phyloP scores from a whole-genome alignment of 1,140 invertebrate species.

The Acromyrmex charruanus region DNA sequence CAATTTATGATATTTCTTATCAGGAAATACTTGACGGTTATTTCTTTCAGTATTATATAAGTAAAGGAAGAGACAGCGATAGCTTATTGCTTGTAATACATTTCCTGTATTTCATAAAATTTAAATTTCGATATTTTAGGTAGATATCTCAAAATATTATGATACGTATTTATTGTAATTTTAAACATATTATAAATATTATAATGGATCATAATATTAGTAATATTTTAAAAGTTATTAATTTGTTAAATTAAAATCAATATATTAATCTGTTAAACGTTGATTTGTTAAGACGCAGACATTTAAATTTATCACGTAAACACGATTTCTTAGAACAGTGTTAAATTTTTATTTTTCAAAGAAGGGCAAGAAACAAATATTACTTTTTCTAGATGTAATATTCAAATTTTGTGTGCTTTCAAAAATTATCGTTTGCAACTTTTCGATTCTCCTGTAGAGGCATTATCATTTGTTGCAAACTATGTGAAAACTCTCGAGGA shows the following conservation, averaged over 20 bases:
- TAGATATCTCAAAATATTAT: background rate
- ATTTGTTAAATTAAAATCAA: background rate
- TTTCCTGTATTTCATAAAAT: background rate
- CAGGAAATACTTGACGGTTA: background rate
- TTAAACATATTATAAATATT: background rate
- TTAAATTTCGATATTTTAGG: background rate
- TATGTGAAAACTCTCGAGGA: background rate
- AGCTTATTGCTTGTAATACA: background rate
- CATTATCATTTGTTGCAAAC: constrained; percentile 5
- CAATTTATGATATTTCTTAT: constrained; percentile 24
- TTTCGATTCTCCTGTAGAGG: background rate
- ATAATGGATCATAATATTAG: background rate
- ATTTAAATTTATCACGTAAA: constrained; percentile 3
- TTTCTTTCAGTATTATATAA: constrained; percentile 13
- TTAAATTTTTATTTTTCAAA: background rate
- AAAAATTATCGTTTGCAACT: constrained; percentile 19
- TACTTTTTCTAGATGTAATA: background rate
- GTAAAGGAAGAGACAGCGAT: background rate
- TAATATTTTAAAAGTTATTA: constrained; percentile 4
- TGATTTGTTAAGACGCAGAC: background rate
- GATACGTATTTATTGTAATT: background rate
- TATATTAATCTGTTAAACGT: background rate
- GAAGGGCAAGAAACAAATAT: background rate
- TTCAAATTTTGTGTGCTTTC: background rate
- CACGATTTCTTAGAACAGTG: background rate